A percentile compares a stretch with the other conserved stretches of the same genome.
Conservation (phyloP, 2,113 vertebrate genomes). For the Thymallus thymallus region DNA sequence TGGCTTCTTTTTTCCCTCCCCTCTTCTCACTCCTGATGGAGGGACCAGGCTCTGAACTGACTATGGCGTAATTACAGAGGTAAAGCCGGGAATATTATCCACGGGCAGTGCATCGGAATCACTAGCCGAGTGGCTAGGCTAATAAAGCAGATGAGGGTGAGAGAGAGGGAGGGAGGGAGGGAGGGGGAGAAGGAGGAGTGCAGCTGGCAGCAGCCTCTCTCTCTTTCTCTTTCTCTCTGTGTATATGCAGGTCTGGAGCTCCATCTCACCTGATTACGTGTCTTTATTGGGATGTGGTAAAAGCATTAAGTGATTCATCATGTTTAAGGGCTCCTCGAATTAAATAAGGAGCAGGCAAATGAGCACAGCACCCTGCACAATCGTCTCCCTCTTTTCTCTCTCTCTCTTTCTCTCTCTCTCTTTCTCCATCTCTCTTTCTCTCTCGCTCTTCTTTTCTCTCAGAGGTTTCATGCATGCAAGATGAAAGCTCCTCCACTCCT, state of each 20-base stretch:
- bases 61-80: conserved; percentile 98
- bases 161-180: neutral
- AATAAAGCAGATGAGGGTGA: conserved; percentile 90
- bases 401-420: neutral
- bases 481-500: neutral
- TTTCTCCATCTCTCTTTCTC: conserved; percentile 4
- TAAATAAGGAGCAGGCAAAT: conserved; percentile 88
- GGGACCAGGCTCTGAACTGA: conserved; percentile 92
- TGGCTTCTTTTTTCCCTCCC: conserved; percentile 30
- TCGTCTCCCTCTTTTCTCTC: conserved; percentile 9
- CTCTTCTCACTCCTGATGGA: conserved; percentile 62
- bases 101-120: conserved; percentile 95
- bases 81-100: conserved; percentile 98
- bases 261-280: conserved; percentile 94
- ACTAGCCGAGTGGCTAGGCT: conserved; percentile 83
- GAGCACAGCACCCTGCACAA: conserved; percentile 50
- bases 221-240: neutral
- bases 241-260: conserved; percentile 56
- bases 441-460: neutral
- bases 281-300: conserved; percentile 99
- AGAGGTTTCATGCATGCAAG: conserved; percentile 1
- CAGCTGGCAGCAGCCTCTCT: conserved; percentile 50
- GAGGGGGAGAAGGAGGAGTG: conserved; percentile 26
- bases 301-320: conserved; percentile 99
- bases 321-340: conserved; percentile 96